These are phyloP conservation scores for Diarsia brunnea DNA, from an alignment of 2,888 invertebrate genomes.

Conservation along the genomic window DNA sequence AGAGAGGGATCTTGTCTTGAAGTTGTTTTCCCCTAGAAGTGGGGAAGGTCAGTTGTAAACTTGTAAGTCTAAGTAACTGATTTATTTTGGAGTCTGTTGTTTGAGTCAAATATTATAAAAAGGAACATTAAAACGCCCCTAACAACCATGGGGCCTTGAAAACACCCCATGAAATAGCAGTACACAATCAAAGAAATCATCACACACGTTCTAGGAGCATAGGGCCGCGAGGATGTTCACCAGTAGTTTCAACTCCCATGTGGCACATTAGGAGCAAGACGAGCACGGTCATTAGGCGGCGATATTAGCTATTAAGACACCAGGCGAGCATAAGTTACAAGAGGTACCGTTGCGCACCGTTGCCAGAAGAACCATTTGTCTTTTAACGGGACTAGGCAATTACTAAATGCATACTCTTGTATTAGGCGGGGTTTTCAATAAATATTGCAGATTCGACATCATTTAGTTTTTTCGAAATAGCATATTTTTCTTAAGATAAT, in stretches of 20 bases:
- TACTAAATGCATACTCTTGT: slow-evolving; percentile 64
- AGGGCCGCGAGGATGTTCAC: slow-evolving; percentile 66
- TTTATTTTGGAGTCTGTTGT: not conserved
- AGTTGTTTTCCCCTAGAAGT: slow-evolving; percentile 18
- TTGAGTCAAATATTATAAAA: not conserved
- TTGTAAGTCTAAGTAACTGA: not conserved
- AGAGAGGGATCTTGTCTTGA: not conserved
- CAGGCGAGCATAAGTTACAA: slow-evolving; percentile 79
- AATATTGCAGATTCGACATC: slow-evolving; percentile 12
- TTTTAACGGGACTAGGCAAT: slow-evolving; percentile 74
- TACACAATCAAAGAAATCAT: slow-evolving; percentile 51
- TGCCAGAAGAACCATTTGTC: slow-evolving; percentile 78
- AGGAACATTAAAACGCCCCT: not conserved
- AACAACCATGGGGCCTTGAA: not conserved
- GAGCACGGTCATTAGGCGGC: slow-evolving; percentile 89
- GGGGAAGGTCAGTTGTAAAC: not conserved
- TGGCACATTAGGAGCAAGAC: slow-evolving; percentile 88
- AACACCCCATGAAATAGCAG: slow-evolving; percentile 5
- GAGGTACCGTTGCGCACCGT: slow-evolving; percentile 77
- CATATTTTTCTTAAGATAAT: not conserved
- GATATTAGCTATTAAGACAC: slow-evolving; percentile 90
- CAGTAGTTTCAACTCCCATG: slow-evolving; percentile 76
- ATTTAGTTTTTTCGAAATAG: not conserved
- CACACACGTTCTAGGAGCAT: slow-evolving; percentile 62
- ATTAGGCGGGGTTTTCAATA: slow-evolving; percentile 57